These are phyloP conservation scores for Bergia sp. DNA, from an alignment of 92 coral and sea anemone species.

Conservation along the genomic window DNA sequence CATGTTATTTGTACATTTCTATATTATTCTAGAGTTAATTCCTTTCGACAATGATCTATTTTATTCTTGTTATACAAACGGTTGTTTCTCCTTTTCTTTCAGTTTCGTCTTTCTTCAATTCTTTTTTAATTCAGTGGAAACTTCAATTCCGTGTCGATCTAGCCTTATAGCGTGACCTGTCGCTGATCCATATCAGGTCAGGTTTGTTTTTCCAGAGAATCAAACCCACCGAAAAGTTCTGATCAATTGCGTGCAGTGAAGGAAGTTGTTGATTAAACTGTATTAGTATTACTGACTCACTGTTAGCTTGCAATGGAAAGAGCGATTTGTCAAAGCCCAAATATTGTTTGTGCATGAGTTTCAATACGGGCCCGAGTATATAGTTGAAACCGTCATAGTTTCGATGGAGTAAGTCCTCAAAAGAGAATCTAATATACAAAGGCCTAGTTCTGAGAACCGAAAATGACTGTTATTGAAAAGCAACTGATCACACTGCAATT, in stretches of 20 bases:
- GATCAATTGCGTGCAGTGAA: not conserved
- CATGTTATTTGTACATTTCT: too few relatives aligned
- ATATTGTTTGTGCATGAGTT: not conserved
- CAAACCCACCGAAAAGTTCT: not conserved
- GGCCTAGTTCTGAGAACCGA: not conserved
- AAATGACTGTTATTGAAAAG: not conserved
- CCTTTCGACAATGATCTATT: too few relatives aligned
- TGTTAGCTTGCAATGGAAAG: not conserved
- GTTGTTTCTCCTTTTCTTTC: not conserved
- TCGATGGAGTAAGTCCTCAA: not conserved
- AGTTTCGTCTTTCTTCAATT: too few relatives aligned
- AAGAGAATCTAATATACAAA: not conserved
- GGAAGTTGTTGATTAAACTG: not conserved
- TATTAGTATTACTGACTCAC: not conserved
- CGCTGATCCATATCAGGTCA: not conserved
- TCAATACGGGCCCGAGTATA: not conserved
- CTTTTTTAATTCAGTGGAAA: not conserved
- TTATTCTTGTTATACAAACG: not conserved
- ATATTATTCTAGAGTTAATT: too few relatives aligned
- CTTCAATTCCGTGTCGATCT: not conserved
- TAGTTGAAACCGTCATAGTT: not conserved
- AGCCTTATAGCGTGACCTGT: not conserved
- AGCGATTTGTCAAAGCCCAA: not conserved
- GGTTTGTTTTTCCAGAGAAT: too few relatives aligned
- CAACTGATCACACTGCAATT: too few relatives aligned